Conservation (phyloP, 2,797 vertebrate species). For the Euphonia xanthogaster region DNA sequence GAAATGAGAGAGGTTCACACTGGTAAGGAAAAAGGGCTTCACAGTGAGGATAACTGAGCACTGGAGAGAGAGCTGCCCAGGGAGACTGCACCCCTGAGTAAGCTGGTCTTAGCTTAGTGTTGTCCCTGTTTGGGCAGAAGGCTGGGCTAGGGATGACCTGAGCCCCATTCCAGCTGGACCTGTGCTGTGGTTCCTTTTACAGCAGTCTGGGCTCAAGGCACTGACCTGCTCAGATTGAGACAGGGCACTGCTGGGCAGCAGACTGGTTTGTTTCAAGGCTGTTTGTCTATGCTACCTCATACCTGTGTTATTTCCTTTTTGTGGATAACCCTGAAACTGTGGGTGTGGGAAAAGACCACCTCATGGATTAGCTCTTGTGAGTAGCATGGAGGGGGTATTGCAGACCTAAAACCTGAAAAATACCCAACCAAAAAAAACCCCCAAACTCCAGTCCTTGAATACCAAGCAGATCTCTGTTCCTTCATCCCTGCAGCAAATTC, state of each 20-base stretch:
- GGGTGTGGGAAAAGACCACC: background rate
- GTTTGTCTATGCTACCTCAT: background rate
- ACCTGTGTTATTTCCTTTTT: background rate
- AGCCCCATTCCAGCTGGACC: background rate
- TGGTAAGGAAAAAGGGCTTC: background rate
- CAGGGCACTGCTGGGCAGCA: background rate
- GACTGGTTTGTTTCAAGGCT: background rate
- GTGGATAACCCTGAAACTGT: background rate
- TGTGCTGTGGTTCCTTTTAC: background rate
- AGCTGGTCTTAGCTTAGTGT: background rate
- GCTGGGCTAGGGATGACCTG: background rate
- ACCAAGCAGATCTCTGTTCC: background rate
- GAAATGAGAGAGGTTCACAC: background rate
- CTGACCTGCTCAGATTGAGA: background rate
- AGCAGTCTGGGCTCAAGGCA: background rate
- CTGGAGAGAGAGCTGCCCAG: background rate
- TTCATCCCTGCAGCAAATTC: background rate
- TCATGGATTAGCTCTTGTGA: background rate
- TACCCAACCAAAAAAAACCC: background rate
- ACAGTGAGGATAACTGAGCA: background rate
- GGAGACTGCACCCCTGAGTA: background rate
- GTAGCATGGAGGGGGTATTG: background rate
- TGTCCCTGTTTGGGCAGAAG: background rate
- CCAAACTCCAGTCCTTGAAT: background rate
- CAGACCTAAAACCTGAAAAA: background rate